Evolutionary conservation across 2,888 invertebrate genomes (phyloP), one percentile per base, ranked within the genome.

Genomic region (Sericinus montela): DNA sequence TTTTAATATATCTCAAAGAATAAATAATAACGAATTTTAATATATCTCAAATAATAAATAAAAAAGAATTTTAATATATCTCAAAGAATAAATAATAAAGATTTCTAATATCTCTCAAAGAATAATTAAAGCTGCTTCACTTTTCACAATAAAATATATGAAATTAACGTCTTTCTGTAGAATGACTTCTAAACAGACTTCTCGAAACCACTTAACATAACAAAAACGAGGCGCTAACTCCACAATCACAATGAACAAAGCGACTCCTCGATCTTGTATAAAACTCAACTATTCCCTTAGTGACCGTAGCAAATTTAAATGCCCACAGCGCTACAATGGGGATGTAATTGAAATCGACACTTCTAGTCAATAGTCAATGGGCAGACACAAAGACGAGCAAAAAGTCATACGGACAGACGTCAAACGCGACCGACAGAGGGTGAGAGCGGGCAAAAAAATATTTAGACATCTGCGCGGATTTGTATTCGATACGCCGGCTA

Each of bases 311-410:
- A 42, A 58, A 62, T 60, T 57, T 56, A 38, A 53, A 45, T 38
- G 48, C 60, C 60, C 61, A 65, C 60, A 60, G 60, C 43, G 50
- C 48, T 48, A 77, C 74, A 77, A 77, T 72, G 55, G 62, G 14
- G 25, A 39, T 54, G 59, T 80, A 80, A 80, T 80, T 79, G 79
- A 75, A 79, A 74, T 72, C 72, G 69, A 78, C 72, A 77, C 78
- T 66, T 52, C 28, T 56, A 60, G 57, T 65, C 58, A 63, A 68
- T 64, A 57, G 62, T 56, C 52, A 49, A 44, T 48, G 38, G 46
- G 28, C 32, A 11, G 45, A 51, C 52, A 46, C 47, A 55, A 47
- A 53, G 55, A 54, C 47, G 48, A 47, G 53, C 59, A 65, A 63
- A 63, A 64, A 62, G 52, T 48, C 45, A 16, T 39, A 52, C 28